These are phyloP conservation scores for Ornithoptera priamus DNA, from an alignment of 2,888 invertebrate species.

Conservation along the genomic window DNA sequence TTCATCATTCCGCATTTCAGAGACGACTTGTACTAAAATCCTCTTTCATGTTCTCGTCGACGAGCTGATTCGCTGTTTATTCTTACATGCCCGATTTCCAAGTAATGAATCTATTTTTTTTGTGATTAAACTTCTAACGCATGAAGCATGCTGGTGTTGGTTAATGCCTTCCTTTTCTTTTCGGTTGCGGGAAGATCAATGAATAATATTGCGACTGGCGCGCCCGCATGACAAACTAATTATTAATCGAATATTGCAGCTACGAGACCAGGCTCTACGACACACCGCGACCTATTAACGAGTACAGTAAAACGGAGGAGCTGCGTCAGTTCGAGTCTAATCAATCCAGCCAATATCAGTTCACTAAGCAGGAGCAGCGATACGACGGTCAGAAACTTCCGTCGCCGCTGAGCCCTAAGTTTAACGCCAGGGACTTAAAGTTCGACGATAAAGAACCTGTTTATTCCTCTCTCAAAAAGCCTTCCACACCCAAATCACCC, in stretches of 20 bases:
- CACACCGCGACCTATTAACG: slow-evolving; percentile 67
- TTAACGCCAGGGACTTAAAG: slow-evolving; percentile 73
- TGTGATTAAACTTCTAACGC: slow-evolving; percentile 39
- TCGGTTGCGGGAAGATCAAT: slow-evolving; percentile 29
- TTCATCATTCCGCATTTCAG: slow-evolving; percentile 28
- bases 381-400: slow-evolving; percentile 60
- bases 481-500: slow-evolving; percentile 42
- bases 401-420: slow-evolving; percentile 70
- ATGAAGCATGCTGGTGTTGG: slow-evolving; percentile 54
- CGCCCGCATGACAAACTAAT: slow-evolving; percentile 37
- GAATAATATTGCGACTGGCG: slow-evolving; percentile 29
- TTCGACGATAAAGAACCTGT: slow-evolving; percentile 71
- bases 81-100: slow-evolving; percentile 14
- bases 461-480: slow-evolving; percentile 66
- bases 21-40: slow-evolving; percentile 24
- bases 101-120: slow-evolving; percentile 29
- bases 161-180: slow-evolving; percentile 29
- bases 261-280: slow-evolving; percentile 80
- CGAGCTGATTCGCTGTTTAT: slow-evolving; percentile 12
- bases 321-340: slow-evolving; percentile 44
- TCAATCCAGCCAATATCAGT: slow-evolving; percentile 50
- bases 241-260: slow-evolving; percentile 58
- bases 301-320: slow-evolving; percentile 59
- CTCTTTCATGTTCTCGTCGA: slow-evolving; percentile 22
- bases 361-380: slow-evolving; percentile 57